phyloP scores from a whole-genome alignment of 2,888 invertebrate genomes.

The Agelastica alni region DNA sequence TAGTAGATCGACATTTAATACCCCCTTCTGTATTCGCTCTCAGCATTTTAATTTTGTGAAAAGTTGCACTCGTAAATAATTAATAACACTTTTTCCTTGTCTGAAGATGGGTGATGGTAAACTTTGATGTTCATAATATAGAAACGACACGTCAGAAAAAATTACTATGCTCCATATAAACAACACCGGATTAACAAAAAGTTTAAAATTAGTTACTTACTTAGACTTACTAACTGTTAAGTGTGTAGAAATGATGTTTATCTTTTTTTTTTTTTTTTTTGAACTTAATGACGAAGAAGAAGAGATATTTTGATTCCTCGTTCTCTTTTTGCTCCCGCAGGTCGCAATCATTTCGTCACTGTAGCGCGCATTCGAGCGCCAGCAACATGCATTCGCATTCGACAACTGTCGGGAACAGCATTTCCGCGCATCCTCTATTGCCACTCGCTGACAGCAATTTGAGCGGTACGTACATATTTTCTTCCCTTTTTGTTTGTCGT shows the following conservation, averaged over 20 bases:
- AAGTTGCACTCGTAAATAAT: no score
- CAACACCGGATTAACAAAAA: slow-evolving; percentile 32
- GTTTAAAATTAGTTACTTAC: slow-evolving; percentile 36
- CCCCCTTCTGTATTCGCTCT: no score
- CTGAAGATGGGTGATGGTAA: no score
- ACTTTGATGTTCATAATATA: no score
- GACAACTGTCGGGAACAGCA: slow-evolving; percentile 80
- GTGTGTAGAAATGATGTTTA: slow-evolving; percentile 37
- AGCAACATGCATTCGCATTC: slow-evolving; percentile 69
- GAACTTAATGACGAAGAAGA: no score
- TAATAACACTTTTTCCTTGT: no score
- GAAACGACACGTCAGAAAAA: slow-evolving; percentile 32
- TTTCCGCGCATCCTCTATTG: slow-evolving; percentile 93
- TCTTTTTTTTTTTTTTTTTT: slow-evolving; percentile 34
- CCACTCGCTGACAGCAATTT: slow-evolving; percentile 73
- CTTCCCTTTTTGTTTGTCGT: slow-evolving; percentile 14
- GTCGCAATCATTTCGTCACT: slow-evolving; percentile 94
- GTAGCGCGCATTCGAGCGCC: slow-evolving; percentile 69
- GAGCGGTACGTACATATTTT: slow-evolving; percentile 59
- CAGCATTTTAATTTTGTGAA: no score
- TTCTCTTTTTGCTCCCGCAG: slow-evolving; percentile 65
- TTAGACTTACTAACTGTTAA: slow-evolving; percentile 39
- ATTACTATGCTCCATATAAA: slow-evolving; percentile 49
- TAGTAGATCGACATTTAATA: no score
- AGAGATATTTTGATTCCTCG: no score